Evolutionary conservation across 2,888 invertebrate species (phyloP).

Genomic region (Aleiodes leptofemur): DNA sequence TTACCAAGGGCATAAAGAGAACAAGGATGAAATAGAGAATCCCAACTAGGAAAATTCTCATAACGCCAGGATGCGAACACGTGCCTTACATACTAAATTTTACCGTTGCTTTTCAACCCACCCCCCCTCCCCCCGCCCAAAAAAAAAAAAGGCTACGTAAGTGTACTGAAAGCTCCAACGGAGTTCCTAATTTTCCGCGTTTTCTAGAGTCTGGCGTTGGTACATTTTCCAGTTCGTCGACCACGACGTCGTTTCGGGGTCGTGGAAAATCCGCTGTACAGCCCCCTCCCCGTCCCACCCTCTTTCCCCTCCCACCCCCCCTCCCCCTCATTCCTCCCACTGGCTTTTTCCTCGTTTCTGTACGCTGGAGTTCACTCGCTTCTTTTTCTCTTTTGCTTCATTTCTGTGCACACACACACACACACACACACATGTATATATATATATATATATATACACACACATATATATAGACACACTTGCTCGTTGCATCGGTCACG

Average conservation of each 20-base stretch:
- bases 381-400: background rate
- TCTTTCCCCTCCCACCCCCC: background rate
- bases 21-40: constrained; percentile 71
- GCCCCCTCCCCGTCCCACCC: background rate
- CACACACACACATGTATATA: too few species aligned
- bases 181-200: constrained; percentile 56
- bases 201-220: constrained; percentile 35
- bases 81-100: constrained; percentile 72
- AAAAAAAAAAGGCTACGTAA: constrained; percentile 47
- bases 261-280: constrained; percentile 37
- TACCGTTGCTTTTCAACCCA: constrained; percentile 49
- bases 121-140: too few species aligned
- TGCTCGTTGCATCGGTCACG: constrained; percentile 29
- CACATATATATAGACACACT: background rate
- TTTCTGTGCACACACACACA: background rate
- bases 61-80: constrained; percentile 74
- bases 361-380: background rate
- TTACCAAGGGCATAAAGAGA: constrained; percentile 60
- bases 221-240: constrained; percentile 53
- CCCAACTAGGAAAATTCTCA: constrained; percentile 68
- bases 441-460: too few species aligned
- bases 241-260: constrained; percentile 50
- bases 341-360: background rate
- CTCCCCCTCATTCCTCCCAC: background rate
- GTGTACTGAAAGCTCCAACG: constrained; percentile 44